phyloP scores from a whole-genome alignment of 2,113 vertebrate genomes.

The Pyrgilauda ruficollis region DNA sequence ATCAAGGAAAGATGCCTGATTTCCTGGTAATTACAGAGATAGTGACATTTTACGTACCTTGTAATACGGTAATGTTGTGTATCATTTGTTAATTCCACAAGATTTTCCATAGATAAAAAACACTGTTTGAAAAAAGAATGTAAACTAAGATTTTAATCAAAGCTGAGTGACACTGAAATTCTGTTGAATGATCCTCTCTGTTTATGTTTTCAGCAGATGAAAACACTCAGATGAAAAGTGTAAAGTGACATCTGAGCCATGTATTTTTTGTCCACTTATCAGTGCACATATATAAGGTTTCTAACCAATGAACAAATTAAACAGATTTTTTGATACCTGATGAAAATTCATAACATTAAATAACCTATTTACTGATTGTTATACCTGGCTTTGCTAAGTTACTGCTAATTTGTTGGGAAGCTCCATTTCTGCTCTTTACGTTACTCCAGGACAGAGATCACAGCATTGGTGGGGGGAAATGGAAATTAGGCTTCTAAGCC shows the following conservation, averaged over 20 bases:
- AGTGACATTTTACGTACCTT: not conserved
- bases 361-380: not conserved
- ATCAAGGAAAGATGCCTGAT: not conserved
- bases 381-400: not conserved
- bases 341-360: not conserved
- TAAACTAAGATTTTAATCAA: constrained; percentile 32
- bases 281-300: not conserved
- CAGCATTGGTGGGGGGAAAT: rapidly evolving
- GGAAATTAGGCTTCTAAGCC: not conserved
- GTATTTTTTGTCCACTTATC: not conserved
- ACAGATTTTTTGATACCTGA: not conserved
- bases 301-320: not conserved
- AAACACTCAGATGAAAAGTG: not conserved
- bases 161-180: not conserved
- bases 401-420: not conserved
- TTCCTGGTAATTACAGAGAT: not conserved
- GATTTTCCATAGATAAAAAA: not conserved
- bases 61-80: not conserved
- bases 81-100: not conserved
- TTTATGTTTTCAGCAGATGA: constrained; percentile 28
- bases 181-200: not conserved
- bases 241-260: not conserved
- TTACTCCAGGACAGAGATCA: not conserved
- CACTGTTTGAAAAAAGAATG: not conserved
- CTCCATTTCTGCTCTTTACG: not conserved